Evolutionary conservation across 2,113 vertebrate genomes (phyloP).

Genomic region (Pelecanoides urinatrix): DNA sequence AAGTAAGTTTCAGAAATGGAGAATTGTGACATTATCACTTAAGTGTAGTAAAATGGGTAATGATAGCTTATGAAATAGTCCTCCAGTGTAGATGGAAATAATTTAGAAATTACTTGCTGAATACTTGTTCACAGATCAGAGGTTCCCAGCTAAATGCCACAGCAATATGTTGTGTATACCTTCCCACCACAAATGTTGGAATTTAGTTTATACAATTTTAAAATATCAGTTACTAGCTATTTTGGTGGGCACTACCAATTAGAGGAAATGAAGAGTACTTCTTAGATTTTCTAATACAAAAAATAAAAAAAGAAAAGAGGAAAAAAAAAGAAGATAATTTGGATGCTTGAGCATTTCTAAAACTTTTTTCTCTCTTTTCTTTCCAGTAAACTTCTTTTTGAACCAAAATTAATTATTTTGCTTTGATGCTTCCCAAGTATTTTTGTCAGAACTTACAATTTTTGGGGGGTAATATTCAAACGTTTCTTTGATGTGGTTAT

Average conservation of each 20-base stretch:
- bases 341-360: neutral
- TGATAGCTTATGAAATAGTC: neutral
- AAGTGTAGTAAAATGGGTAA: neutral
- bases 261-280: neutral
- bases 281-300: neutral
- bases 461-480: fast-evolving
- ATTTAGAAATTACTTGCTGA: neutral
- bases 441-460: neutral
- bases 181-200: neutral
- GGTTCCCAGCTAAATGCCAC: neutral
- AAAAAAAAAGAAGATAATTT: neutral
- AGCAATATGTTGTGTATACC: neutral
- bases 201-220: neutral
- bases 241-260: neutral
- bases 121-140: neutral
- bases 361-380: neutral
- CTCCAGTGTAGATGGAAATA: neutral
- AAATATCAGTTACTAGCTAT: neutral
- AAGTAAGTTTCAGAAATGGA: neutral
- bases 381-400: neutral
- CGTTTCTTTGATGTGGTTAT: neutral
- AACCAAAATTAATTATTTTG: neutral
- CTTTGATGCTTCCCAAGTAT: neutral
- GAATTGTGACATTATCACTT: neutral
- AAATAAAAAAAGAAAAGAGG: too few relatives aligned